Evolutionary conservation across 1,140 invertebrate species (phyloP).

Genomic region (Stegodyphus dumicola): DNA sequence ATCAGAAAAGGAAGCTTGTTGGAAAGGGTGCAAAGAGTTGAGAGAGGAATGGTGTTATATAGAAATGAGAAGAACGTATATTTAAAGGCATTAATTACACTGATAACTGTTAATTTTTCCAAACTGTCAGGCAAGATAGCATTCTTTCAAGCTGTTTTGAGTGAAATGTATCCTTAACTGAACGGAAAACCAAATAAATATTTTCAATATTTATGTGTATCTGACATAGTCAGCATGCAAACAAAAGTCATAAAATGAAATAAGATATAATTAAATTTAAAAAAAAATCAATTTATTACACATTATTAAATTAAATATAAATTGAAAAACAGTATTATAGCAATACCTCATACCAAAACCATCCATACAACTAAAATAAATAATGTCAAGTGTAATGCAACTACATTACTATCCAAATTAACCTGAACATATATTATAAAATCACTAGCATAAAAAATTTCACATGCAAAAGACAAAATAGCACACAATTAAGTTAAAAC

Average conservation of each 20-base stretch:
- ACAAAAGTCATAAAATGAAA: slow-evolving; percentile 13
- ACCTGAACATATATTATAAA: too few species aligned
- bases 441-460: slow-evolving; percentile 6
- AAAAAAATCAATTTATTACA: neutral
- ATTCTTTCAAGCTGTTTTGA: slow-evolving; percentile 97
- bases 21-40: too few species aligned
- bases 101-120: neutral
- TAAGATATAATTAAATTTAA: neutral
- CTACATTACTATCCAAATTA: too few species aligned
- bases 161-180: slow-evolving; percentile 99
- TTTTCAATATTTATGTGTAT: slow-evolving; percentile 93
- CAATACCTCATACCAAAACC: neutral
- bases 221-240: slow-evolving; percentile 35
- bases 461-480: slow-evolving; percentile 11
- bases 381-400: too few species aligned
- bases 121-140: slow-evolving; percentile 79
- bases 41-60: too few species aligned
- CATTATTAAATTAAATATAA: neutral
- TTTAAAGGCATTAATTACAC: too few species aligned
- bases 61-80: too few species aligned
- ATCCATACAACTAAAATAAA: neutral
- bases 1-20: too few species aligned
- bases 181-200: slow-evolving; percentile 99
- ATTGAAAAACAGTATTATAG: too few species aligned
- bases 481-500: neutral